Evolutionary conservation across 2,888 invertebrate species (phyloP), one percentile per base, ranked within the genome.

Genomic region (Autographa pulchrina): DNA sequence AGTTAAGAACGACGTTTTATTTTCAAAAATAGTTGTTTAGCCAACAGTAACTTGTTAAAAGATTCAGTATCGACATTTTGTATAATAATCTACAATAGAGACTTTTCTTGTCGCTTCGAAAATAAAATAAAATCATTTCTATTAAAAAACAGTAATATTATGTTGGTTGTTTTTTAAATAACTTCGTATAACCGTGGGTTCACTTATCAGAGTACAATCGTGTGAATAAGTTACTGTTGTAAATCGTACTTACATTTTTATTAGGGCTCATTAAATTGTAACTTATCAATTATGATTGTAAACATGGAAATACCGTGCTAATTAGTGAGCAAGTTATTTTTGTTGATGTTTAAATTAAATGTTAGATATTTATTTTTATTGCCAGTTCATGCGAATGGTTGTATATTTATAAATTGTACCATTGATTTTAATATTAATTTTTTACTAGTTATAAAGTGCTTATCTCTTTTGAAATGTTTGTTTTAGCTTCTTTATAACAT

Each of bases 291-390:
- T 59, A 64, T 79, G 43, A 38, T 48, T 48, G 35, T 25, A 13
- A 64, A 48, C 63, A 56, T 38, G 58, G 38, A 70, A 75, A 70
- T 80, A 63, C 43, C 63, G 9, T 61, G 35, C 52, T 48, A 64
- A 77, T 77, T 77, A 80, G 64, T 58, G 14, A 61, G 35, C 62
- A 20, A 16, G 66, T 65, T 65, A 79, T 61, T 76, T 76, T 70
- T 75, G 63, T 43, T 69, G 35, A 79, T 66, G 41, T 56, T 75
- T 66, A 60, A 59, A 79, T 64, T 62, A 70, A 70, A 58, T 64
- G 35, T 77, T 66, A n/a, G 48, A n/a, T 48, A 13, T 41, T 43
- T 43, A n/a, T 48, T 48, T n/a, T n/a, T 16, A n/a, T 48, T 16
- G 4, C n/a, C 6, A n/a, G n/a, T 16, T 11, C 16, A 8, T n/a